Percentiles rank a stretch among this genome's conserved stretches.
Evolutionary conservation across 2,797 vertebrate genomes (phyloP).

Genomic region (Tympanoctomys barrerae): DNA sequence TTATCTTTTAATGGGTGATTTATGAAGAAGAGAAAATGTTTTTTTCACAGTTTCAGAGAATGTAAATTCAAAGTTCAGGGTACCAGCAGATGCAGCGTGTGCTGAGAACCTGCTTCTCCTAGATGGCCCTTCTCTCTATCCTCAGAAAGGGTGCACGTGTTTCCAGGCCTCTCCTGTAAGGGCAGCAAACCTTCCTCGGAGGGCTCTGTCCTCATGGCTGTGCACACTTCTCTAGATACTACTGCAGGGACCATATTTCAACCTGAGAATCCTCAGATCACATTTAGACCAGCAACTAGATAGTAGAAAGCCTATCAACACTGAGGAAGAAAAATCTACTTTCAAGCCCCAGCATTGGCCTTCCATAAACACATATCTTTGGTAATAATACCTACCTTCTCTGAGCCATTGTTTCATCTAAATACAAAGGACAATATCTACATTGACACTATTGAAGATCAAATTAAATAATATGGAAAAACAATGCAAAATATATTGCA

Average conservation of each 20-base stretch:
- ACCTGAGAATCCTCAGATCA: not conserved
- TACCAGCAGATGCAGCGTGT: not conserved
- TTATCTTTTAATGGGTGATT: not conserved
- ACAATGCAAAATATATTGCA: not conserved
- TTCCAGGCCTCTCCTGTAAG: not conserved
- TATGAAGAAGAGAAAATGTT: not conserved
- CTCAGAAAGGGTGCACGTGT: not conserved
- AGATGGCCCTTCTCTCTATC: not conserved
- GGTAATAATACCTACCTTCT: not conserved
- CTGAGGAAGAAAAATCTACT: conserved; percentile 12
- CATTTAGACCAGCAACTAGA: not conserved
- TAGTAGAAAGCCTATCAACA: not conserved
- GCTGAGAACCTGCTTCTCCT: not conserved
- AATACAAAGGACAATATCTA: not conserved
- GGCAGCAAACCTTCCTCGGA: not conserved
- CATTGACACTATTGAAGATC: not conserved
- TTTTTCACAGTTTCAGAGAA: not conserved
- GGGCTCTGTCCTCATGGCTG: not conserved
- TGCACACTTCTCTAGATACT: not conserved
- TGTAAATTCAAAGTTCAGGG: not conserved
- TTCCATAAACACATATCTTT: not conserved
- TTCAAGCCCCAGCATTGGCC: not conserved
- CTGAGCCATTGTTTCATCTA: not conserved
- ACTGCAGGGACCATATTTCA: not conserved
- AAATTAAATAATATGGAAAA: not conserved